Evolutionary conservation across 2,888 invertebrate genomes (phyloP).

Genomic region (Endomychus coccineus): DNA sequence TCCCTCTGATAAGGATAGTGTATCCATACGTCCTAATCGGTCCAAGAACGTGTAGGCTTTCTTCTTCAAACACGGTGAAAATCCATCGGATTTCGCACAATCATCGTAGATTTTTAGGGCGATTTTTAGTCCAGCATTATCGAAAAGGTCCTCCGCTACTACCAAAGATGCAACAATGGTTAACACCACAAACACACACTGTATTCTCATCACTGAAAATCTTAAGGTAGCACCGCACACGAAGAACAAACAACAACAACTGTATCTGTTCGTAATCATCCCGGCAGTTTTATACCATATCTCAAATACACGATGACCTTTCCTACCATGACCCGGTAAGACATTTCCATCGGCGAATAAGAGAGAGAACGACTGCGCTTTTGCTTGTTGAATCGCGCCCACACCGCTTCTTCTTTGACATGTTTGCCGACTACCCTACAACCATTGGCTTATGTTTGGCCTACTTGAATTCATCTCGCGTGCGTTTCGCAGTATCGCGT

Average conservation of each 20-base stretch:
- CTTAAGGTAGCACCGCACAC: slow-evolving; percentile 27
- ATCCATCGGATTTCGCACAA: slow-evolving; percentile 61
- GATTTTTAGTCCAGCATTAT: slow-evolving; percentile 56
- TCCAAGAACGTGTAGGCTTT: slow-evolving; percentile 75
- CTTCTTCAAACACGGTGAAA: slow-evolving; percentile 71
- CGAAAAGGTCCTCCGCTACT: slow-evolving; percentile 34
- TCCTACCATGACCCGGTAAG: slow-evolving; percentile 38
- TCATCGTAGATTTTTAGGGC: slow-evolving; percentile 70
- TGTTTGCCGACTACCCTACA: slow-evolving; percentile 41
- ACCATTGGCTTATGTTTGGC: slow-evolving; percentile 38
- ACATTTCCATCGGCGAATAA: slow-evolving; percentile 30
- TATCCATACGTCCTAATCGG: slow-evolving; percentile 63
- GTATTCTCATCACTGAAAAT: slow-evolving; percentile 29
- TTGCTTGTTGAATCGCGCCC: no score
- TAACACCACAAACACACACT: slow-evolving; percentile 37
- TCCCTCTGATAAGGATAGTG: slow-evolving; percentile 56
- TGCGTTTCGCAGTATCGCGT: slow-evolving; percentile 7
- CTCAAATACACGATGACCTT: slow-evolving; percentile 34
- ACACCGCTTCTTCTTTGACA: slow-evolving; percentile 34
- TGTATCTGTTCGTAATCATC: slow-evolving; percentile 35
- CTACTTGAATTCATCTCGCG: slow-evolving; percentile 31
- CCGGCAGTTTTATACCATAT: slow-evolving; percentile 35
- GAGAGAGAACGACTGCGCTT: slow-evolving; percentile 16
- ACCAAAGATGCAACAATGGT: slow-evolving; percentile 33
- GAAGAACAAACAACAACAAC: slow-evolving; percentile 31